Conservation (phyloP, 1,140 invertebrate genomes). For the Drosophila orosa region DNA sequence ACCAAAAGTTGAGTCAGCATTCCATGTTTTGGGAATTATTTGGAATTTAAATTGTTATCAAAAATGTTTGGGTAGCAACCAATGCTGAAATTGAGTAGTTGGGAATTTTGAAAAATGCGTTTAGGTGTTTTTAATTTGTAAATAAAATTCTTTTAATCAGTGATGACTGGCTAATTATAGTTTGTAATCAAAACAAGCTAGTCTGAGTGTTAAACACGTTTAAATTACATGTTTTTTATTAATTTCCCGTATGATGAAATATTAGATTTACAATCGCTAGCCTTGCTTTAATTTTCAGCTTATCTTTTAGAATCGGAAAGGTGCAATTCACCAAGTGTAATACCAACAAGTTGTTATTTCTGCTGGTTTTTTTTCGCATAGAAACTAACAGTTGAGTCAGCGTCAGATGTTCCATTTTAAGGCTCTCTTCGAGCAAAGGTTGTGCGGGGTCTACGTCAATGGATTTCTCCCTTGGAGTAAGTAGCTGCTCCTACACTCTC, state of each 20-base stretch:
- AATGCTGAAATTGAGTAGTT: background rate
- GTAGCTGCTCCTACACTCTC: conserved; percentile 8
- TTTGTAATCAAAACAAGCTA: background rate
- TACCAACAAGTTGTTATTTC: background rate
- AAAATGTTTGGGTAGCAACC: conserved; percentile 8
- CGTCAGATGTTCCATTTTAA: conserved; percentile 22
- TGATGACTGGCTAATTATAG: background rate
- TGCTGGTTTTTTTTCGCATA: conserved; percentile 9
- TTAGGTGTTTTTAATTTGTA: background rate
- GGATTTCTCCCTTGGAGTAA: background rate
- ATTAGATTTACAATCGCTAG: background rate
- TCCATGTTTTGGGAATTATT: background rate
- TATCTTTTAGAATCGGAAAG: conserved; percentile 1
- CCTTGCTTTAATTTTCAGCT: background rate
- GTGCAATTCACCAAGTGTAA: background rate
- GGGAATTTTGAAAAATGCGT: background rate
- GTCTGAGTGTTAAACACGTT: background rate
- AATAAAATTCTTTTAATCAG: background rate
- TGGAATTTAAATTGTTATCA: conserved; percentile 4
- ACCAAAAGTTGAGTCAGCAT: conserved; percentile 1
- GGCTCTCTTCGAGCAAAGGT: conserved; percentile 11
- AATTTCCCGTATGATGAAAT: conserved; percentile 5
- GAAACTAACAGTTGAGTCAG: conserved; percentile 35
- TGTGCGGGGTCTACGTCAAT: conserved; percentile 28
- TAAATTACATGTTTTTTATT: background rate